phyloP scores from a whole-genome alignment of 64 coral and sea anemone species.

The Montipora capricornis region DNA sequence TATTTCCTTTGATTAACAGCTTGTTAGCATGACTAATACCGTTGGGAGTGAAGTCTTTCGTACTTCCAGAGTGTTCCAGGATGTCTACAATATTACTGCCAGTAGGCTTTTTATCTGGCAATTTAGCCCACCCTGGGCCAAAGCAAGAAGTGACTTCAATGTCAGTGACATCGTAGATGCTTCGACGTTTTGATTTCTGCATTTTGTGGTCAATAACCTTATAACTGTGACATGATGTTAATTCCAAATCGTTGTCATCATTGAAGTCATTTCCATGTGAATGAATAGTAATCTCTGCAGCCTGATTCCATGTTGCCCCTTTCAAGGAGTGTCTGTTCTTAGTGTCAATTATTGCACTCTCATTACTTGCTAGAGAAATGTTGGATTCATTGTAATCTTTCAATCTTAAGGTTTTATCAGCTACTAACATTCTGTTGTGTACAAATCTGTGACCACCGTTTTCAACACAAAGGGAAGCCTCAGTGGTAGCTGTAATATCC shows the following conservation, averaged over 20 bases:
- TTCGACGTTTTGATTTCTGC: slow-evolving; percentile 25
- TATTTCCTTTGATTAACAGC: background rate
- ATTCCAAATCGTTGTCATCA: slow-evolving; percentile 41
- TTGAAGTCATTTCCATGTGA: background rate
- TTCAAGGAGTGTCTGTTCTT: background rate
- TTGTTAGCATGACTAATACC: background rate
- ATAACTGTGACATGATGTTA: slow-evolving; percentile 54
- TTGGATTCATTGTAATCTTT: background rate
- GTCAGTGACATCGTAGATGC: slow-evolving; percentile 48
- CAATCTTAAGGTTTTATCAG: background rate
- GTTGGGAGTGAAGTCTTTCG: background rate
- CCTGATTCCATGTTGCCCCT: background rate
- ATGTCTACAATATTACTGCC: background rate
- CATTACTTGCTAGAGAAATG: background rate
- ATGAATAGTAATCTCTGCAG: background rate
- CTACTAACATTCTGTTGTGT: background rate
- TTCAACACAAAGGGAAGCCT: background rate
- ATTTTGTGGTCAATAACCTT: background rate
- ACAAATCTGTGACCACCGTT: background rate
- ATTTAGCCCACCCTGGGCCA: background rate
- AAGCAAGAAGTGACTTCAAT: slow-evolving; percentile 58
- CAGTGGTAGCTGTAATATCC: background rate
- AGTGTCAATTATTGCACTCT: background rate
- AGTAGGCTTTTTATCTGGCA: background rate
- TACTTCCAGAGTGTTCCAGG: background rate